A percentile compares a stretch with the other conserved stretches of the same genome.
These are phyloP conservation scores for Zelostemma sp. DNA, from an alignment of 1,140 invertebrate genomes.

Conservation along the genomic window DNA sequence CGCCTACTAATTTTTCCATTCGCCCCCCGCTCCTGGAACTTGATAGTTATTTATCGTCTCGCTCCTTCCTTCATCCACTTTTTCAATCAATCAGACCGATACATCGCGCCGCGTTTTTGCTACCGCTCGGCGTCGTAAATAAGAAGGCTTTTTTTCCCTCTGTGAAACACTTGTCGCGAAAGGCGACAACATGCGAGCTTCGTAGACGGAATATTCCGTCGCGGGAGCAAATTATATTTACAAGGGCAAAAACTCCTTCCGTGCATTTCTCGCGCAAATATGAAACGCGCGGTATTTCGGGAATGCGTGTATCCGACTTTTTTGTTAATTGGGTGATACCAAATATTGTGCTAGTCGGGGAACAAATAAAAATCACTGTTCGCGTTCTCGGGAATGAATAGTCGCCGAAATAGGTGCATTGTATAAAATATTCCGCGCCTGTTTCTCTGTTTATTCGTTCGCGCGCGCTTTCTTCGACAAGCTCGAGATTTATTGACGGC, in stretches of 20 bases:
- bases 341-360: neutral
- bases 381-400: neutral
- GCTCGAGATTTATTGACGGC: neutral
- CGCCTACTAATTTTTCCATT: constrained; percentile 57
- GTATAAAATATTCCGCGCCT: neutral
- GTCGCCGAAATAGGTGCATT: neutral
- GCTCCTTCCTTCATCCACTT: constrained; percentile 6
- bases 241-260: no score
- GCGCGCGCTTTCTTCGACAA: neutral
- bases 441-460: neutral
- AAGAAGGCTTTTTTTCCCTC: no score
- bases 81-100: no score
- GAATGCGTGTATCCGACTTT: neutral
- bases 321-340: neutral
- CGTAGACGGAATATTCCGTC: no score
- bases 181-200: no score
- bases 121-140: no score
- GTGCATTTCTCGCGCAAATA: no score
- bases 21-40: constrained; percentile 39
- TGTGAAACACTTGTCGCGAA: no score
- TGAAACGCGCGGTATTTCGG: no score
- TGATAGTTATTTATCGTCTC: constrained; percentile 52
- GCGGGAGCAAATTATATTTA: no score
- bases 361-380: neutral
- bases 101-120: no score